A percentile compares a stretch with the other conserved stretches of the same genome.
Evolutionary conservation across 2,888 invertebrate species (phyloP).

Genomic region (Euplexia lucipara): DNA sequence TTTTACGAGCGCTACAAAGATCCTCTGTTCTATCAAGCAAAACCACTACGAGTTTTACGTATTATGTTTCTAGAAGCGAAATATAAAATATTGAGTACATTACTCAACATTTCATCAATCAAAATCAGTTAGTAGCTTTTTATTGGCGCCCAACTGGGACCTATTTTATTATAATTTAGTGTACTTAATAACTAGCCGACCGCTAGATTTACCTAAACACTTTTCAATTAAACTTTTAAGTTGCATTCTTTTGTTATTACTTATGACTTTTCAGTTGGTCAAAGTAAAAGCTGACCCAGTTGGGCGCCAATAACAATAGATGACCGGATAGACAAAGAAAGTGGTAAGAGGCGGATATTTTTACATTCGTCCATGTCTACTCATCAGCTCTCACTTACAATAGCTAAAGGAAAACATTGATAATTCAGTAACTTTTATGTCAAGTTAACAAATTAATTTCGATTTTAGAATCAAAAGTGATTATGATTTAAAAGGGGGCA

Average conservation of each 20-base stretch:
- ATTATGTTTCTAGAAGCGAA: conserved; percentile 9
- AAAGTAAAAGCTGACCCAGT: not conserved
- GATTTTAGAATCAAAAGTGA: no score
- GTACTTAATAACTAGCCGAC: no score
- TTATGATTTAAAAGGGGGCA: no score
- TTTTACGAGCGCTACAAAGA: conserved; percentile 41
- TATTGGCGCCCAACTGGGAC: conserved; percentile 19
- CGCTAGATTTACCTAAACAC: no score
- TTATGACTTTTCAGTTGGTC: not conserved
- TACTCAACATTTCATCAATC: not conserved
- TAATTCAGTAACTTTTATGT: no score
- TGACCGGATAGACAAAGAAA: not conserved
- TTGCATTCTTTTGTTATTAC: not conserved
- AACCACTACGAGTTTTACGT: conserved; percentile 9
- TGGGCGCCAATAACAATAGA: conserved; percentile 21
- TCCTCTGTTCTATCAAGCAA: not conserved
- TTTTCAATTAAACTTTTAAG: not conserved
- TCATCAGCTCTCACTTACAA: no score
- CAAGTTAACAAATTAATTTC: no score
- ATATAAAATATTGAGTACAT: not conserved
- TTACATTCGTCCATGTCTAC: no score
- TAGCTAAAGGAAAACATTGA: no score
- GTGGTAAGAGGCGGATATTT: no score
- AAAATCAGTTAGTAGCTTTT: not conserved
- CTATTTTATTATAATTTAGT: no score